Percentiles rank a stretch among this genome's conserved stretches.
Conservation (phyloP, 2,888 invertebrate genomes). For the Sicus ferrugineus region DNA sequence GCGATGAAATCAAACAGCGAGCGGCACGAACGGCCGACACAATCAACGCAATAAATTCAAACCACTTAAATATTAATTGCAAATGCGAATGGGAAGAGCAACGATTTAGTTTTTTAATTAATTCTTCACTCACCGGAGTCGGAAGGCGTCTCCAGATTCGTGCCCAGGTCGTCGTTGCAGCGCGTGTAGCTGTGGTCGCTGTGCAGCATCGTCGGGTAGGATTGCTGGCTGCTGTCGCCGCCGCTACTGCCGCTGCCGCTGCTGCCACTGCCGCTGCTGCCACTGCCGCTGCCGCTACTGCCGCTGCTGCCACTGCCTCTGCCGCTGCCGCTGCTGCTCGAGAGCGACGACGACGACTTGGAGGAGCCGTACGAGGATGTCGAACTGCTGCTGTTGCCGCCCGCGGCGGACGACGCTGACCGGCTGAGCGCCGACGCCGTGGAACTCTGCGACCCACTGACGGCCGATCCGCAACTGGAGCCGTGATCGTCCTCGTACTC, state of each 20-base stretch:
- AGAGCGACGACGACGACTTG: conserved; percentile 42
- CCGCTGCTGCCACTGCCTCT: conserved; percentile 23
- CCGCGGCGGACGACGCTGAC: conserved; percentile 35
- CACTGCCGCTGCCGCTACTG: conserved; percentile 22
- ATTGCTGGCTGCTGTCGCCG: conserved; percentile 15
- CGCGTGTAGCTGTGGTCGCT: conserved; percentile 78
- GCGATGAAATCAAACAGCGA: conserved; percentile 23
- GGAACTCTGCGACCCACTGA: conserved; percentile 43
- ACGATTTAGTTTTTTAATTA: neutral
- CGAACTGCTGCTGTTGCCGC: conserved; percentile 35
- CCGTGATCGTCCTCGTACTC: conserved; percentile 32
- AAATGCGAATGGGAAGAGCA: neutral
- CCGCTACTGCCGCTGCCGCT: conserved; percentile 36
- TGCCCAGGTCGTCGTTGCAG: conserved; percentile 70
- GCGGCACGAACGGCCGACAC: neutral
- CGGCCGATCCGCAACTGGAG: conserved; percentile 33
- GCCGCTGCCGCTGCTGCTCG: conserved; percentile 40
- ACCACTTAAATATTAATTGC: neutral
- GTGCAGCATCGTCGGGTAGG: conserved; percentile 42
- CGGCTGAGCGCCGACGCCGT: conserved; percentile 35
- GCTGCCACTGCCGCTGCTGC: conserved; percentile 33
- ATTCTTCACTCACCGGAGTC: conserved; percentile 81
- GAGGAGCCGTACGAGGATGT: conserved; percentile 41
- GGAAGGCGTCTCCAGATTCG: conserved; percentile 86
- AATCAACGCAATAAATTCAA: neutral